These are phyloP conservation scores for Pseudococcus viburni DNA, from an alignment of 2,888 invertebrate genomes.

Conservation along the genomic window DNA sequence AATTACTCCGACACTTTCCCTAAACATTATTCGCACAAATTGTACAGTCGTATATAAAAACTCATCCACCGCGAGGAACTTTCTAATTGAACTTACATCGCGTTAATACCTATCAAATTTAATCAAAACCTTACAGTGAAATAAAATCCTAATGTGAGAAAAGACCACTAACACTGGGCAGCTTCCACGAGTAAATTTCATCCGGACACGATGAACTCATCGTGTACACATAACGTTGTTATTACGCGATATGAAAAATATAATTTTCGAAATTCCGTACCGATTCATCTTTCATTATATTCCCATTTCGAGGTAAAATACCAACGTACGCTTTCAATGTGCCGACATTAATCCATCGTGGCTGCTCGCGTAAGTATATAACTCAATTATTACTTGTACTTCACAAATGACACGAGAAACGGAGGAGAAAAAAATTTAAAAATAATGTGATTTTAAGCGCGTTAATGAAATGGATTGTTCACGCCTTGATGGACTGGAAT, in stretches of 20 bases:
- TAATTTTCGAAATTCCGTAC: neutral
- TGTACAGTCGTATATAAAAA: neutral
- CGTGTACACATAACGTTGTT: neutral
- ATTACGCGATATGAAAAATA: neutral
- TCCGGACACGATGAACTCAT: neutral
- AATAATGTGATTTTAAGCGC: neutral
- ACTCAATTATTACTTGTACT: neutral
- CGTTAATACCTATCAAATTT: neutral
- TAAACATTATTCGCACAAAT: too few relatives aligned
- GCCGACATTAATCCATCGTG: neutral
- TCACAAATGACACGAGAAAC: constrained; percentile 2
- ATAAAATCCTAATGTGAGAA: neutral
- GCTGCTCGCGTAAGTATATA: neutral
- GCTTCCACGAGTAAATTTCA: constrained; percentile 4
- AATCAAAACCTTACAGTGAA: neutral
- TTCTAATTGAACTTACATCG: constrained; percentile 5
- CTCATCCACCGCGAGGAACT: neutral
- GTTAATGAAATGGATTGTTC: neutral
- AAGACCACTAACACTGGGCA: neutral
- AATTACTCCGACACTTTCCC: too few relatives aligned
- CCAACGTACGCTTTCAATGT: neutral
- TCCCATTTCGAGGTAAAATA: neutral
- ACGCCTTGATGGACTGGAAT: neutral
- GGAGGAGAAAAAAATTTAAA: neutral
- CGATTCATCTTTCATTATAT: constrained; percentile 16